Percentiles rank a stretch among this genome's conserved stretches.
phyloP scores from a whole-genome alignment of 2,113 vertebrate genomes.

The Semicossyphus pulcher region DNA sequence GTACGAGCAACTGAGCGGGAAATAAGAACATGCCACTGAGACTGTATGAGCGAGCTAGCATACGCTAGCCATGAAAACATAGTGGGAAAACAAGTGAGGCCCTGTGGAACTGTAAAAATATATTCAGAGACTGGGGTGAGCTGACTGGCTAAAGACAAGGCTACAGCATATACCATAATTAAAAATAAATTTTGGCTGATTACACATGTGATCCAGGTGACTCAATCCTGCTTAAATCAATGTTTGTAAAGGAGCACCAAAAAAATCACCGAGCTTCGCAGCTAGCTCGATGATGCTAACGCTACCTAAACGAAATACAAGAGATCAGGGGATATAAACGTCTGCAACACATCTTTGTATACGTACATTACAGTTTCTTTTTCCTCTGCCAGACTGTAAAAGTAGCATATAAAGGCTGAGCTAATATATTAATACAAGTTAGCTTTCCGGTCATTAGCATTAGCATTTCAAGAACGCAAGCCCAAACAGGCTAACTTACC shows the following conservation, averaged over 20 bases:
- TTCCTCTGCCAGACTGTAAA: not conserved
- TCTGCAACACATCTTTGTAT: not conserved
- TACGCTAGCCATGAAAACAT: conserved; percentile 20
- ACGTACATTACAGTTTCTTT: not conserved
- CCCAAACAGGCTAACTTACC: conserved; percentile 23
- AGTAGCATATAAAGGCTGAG: no score
- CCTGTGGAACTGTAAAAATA: not conserved
- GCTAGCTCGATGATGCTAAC: conserved; percentile 17
- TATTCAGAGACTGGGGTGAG: not conserved
- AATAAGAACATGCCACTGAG: conserved; percentile 71
- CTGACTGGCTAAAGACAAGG: not conserved
- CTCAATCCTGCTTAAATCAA: not conserved
- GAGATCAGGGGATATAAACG: not conserved
- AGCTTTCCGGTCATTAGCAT: not conserved
- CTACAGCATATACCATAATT: not conserved
- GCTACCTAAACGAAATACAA: not conserved
- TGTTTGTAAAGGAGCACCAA: not conserved
- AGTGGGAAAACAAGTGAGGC: conserved; percentile 11
- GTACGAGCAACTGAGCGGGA: conserved; percentile 74
- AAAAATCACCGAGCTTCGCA: conserved; percentile 11
- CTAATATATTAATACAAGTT: no score
- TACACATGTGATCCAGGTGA: not conserved
- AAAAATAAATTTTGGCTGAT: not conserved
- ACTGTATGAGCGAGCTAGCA: conserved; percentile 47
- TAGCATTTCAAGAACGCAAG: conserved; percentile 12